phyloP scores from a whole-genome alignment of 2,888 invertebrate species.

The Tuberolachnus salignus region DNA sequence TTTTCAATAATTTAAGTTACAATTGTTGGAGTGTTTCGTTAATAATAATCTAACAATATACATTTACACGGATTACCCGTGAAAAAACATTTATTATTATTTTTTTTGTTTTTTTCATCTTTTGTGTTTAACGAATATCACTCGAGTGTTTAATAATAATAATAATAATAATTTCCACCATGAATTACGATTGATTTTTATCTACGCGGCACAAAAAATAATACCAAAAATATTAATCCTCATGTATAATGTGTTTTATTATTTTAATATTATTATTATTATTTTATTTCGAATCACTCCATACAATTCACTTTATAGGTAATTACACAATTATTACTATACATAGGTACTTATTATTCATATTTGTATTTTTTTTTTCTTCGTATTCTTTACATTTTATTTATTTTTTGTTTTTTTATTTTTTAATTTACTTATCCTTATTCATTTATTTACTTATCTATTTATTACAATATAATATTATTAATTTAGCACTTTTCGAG shows the following conservation, averaged over 20 bases:
- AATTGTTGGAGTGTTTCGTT: constrained; percentile 18
- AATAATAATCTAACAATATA: not conserved
- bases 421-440: not conserved
- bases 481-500: constrained; percentile 48
- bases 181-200: too few relatives aligned
- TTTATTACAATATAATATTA: not conserved
- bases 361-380: constrained; percentile 51
- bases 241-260: not conserved
- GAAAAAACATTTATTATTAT: not conserved
- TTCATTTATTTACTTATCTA: too few relatives aligned
- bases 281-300: constrained; percentile 39
- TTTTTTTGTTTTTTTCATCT: too few relatives aligned
- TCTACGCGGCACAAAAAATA: not conserved
- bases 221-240: not conserved
- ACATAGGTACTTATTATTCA: constrained; percentile 21
- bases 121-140: too few relatives aligned
- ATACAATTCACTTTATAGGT: not conserved
- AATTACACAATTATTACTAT: constrained; percentile 33
- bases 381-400: constrained; percentile 23
- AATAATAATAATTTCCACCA: too few relatives aligned
- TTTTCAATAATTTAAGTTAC: constrained; percentile 30
- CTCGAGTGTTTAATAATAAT: too few relatives aligned
- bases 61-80: not conserved
- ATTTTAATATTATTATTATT: too few relatives aligned
- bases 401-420: constrained; percentile 13